Conservation (phyloP, 2,113 vertebrate genomes). For the Clarias magur region DNA sequence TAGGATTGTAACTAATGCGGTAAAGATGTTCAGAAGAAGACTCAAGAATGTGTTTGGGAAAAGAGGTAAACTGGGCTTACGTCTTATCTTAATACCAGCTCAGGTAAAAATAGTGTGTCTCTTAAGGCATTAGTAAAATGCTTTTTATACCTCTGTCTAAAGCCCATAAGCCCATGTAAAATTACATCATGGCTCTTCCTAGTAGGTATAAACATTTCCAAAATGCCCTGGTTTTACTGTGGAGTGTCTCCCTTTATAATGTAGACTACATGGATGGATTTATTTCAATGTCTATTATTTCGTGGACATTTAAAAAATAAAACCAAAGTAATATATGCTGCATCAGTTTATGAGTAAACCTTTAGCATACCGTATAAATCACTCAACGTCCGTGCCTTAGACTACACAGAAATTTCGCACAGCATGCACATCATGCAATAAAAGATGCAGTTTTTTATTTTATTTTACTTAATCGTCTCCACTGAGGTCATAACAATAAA, state of each 20-base stretch:
- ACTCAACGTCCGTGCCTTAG: not conserved
- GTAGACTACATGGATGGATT: slow-evolving; percentile 40
- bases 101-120: slow-evolving; percentile 57
- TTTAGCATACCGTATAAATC: not conserved
- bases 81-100: slow-evolving; percentile 62
- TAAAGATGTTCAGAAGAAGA: slow-evolving; percentile 33
- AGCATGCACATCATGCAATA: not conserved
- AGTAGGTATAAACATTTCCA: slow-evolving; percentile 67
- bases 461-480: not conserved
- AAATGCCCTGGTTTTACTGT: slow-evolving; percentile 7
- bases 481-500: slow-evolving; percentile 32
- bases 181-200: slow-evolving; percentile 61
- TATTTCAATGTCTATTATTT: not conserved
- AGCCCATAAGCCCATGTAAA: slow-evolving; percentile 65
- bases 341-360: not conserved
- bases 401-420: not conserved
- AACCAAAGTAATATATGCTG: not conserved
- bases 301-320: not conserved
- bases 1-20: not conserved
- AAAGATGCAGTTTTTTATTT: not conserved
- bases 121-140: slow-evolving; percentile 58
- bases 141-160: slow-evolving; percentile 61
- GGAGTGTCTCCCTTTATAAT: slow-evolving; percentile 41
- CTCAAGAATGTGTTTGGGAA: not conserved
- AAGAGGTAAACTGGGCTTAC: slow-evolving; percentile 32